phyloP scores from a whole-genome alignment of 2,113 vertebrate genomes.

The Nyctereutes procyonoides region DNA sequence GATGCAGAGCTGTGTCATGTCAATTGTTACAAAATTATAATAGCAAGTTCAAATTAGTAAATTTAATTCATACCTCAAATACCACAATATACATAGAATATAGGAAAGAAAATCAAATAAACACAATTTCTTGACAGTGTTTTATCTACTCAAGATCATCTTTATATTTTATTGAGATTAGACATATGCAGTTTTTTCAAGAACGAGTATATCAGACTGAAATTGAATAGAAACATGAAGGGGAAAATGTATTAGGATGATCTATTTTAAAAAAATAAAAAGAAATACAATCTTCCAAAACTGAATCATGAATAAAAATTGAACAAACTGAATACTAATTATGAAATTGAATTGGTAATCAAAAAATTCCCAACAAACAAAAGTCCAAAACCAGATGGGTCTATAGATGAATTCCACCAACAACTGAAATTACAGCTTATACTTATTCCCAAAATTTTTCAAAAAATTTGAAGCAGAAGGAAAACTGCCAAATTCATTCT shows the following conservation, averaged over 20 bases:
- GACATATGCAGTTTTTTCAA: neutral
- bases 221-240: neutral
- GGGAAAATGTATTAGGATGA: neutral
- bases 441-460: neutral
- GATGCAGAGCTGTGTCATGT: neutral
- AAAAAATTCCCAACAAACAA: neutral
- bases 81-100: neutral
- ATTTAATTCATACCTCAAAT: neutral
- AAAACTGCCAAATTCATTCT: neutral
- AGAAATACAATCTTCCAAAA: neutral
- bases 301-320: neutral
- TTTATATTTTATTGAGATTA: neutral
- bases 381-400: neutral
- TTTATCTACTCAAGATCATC: neutral
- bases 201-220: neutral
- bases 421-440: neutral
- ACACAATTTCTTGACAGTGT: neutral
- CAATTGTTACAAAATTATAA: neutral
- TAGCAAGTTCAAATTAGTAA: neutral
- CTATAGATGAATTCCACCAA: neutral
- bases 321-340: neutral
- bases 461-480: neutral
- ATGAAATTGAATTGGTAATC: neutral
- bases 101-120: neutral
- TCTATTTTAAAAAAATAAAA: neutral